phyloP scores from a whole-genome alignment of 2,113 vertebrate genomes.

The Cebus imitator region DNA sequence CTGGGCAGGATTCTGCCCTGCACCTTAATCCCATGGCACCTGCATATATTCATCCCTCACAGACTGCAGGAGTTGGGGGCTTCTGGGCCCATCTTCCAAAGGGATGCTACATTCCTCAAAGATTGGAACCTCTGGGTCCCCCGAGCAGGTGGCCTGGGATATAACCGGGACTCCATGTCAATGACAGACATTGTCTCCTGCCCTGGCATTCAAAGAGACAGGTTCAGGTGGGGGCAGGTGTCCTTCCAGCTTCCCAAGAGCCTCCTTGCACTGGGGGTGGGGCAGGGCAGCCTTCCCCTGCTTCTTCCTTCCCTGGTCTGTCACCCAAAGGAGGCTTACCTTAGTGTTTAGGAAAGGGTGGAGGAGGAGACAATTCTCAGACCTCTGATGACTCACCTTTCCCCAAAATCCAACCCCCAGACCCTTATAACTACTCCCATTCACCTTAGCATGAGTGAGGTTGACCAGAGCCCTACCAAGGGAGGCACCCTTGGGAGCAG shows the following conservation, averaged over 20 bases:
- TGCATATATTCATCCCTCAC: accelerated
- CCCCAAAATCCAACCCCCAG: neutral
- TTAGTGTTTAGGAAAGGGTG: neutral
- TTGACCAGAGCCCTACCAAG: neutral
- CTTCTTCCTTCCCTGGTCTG: neutral
- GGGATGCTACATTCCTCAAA: neutral
- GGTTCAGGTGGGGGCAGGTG: neutral
- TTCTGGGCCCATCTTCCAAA: neutral
- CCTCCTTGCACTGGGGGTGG: neutral
- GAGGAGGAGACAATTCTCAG: neutral
- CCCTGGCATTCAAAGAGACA: neutral
- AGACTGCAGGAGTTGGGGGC: neutral
- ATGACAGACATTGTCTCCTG: neutral
- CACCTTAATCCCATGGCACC: neutral
- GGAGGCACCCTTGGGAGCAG: neutral
- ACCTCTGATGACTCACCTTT: neutral
- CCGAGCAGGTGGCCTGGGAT: neutral
- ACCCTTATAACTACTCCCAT: neutral
- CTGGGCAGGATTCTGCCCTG: neutral
- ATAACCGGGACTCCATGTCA: neutral
- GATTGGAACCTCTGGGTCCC: neutral
- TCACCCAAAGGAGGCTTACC: neutral
- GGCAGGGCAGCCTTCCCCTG: neutral
- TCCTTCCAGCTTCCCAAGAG: neutral
- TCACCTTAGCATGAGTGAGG: neutral